phyloP scores from a whole-genome alignment of 1,140 invertebrate species.

The Bombus picipes region DNA sequence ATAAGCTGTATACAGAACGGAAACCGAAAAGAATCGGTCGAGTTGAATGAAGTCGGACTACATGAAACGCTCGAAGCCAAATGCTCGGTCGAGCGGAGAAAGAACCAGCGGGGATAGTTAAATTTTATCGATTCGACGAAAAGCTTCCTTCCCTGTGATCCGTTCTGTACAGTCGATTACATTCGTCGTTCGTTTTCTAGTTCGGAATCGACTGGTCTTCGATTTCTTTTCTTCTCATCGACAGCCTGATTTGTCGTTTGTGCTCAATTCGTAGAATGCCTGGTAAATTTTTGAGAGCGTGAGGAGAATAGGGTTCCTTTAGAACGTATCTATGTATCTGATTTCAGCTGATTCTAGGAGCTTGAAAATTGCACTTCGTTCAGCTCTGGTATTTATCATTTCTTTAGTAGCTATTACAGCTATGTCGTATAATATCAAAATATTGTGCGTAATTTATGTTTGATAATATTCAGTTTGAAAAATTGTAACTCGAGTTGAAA shows the following conservation, averaged over 20 bases:
- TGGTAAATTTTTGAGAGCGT: background rate
- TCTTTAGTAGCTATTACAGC: no score
- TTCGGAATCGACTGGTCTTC: background rate
- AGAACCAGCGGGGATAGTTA: conserved; percentile 46
- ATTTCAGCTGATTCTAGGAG: background rate
- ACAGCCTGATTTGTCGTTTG: background rate
- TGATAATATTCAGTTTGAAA: background rate
- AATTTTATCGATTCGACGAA: conserved; percentile 60
- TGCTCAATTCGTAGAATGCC: background rate
- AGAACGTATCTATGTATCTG: no score
- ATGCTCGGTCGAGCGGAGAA: conserved; percentile 47
- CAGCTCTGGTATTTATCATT: no score
- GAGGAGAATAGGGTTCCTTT: no score
- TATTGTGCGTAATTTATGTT: background rate
- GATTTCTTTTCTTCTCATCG: background rate
- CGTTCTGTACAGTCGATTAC: conserved; percentile 29
- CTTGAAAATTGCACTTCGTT: background rate
- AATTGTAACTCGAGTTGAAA: background rate
- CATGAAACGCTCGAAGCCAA: conserved; percentile 46
- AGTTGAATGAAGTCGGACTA: conserved; percentile 62
- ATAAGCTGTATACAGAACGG: conserved; percentile 62
- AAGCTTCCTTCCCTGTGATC: conserved; percentile 24
- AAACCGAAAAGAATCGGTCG: conserved; percentile 57
- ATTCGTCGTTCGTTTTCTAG: background rate
- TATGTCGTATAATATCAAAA: background rate